Evolutionary conservation across 2,888 invertebrate genomes (phyloP).

Genomic region (Drosophila basisetae): DNA sequence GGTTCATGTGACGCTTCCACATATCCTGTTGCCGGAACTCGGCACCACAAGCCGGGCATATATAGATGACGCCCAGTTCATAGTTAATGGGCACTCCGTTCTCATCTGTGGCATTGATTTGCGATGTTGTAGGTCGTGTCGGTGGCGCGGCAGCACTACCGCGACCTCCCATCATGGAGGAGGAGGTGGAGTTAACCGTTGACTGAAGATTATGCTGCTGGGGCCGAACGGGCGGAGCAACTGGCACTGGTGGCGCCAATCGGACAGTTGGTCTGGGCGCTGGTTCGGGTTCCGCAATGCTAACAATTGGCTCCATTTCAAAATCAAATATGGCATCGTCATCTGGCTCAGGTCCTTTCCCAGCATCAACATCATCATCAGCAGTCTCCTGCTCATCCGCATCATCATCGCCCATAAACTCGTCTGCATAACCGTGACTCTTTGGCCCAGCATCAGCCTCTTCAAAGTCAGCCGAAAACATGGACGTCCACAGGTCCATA

Average conservation of each 20-base stretch:
- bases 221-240: conserved; percentile 35
- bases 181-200: conserved; percentile 26
- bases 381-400: conserved; percentile 42
- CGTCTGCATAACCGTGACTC: conserved; percentile 46
- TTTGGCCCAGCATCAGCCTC: conserved; percentile 45
- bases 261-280: conserved; percentile 7
- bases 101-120: conserved; percentile 74
- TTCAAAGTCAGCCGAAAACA: conserved; percentile 80
- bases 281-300: conserved; percentile 44
- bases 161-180: conserved; percentile 11
- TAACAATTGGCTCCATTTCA: conserved; percentile 65
- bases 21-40: conserved; percentile 78
- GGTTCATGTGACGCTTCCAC: conserved; percentile 82
- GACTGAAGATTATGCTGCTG: conserved; percentile 43
- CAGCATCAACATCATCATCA: conserved; percentile 30
- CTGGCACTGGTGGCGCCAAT: conserved; percentile 45
- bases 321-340: conserved; percentile 82
- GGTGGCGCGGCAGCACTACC: conserved; percentile 5
- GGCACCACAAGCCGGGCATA: conserved; percentile 80
- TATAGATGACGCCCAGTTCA: conserved; percentile 80
- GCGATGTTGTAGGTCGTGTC: conserved; percentile 62
- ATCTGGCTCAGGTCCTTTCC: conserved; percentile 60
- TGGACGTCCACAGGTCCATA: conserved; percentile 81
- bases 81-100: conserved; percentile 73
- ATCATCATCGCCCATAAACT: conserved; percentile 49